Evolutionary conservation across 2,113 vertebrate genomes (phyloP).

Genomic region (Aspidoscelis tigris): DNA sequence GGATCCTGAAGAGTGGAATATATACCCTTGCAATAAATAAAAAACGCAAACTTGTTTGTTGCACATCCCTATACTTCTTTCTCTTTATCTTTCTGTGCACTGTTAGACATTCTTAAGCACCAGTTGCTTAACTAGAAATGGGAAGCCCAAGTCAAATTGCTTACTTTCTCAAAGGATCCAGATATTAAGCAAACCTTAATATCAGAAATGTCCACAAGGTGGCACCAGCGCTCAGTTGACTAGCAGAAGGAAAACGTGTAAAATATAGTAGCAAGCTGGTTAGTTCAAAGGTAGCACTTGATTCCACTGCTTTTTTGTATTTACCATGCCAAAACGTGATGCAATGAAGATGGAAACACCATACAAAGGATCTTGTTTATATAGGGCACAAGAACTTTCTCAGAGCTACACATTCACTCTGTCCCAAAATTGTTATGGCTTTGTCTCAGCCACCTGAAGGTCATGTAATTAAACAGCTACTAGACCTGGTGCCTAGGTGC

Average conservation of each 20-base stretch:
- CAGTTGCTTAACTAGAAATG: neutral
- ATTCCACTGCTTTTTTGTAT: neutral
- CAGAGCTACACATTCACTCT: neutral
- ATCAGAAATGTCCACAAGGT: conserved; percentile 23
- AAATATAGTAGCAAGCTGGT: neutral
- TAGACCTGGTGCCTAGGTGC: too few relatives aligned
- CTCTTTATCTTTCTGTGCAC: neutral
- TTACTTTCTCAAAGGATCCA: neutral
- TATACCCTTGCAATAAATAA: too few relatives aligned
- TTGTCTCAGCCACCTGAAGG: neutral
- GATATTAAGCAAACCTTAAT: neutral
- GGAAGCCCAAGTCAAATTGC: neutral
- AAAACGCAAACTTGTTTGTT: too few relatives aligned
- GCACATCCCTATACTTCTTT: too few relatives aligned
- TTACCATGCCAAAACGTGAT: neutral
- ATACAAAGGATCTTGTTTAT: neutral
- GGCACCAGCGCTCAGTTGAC: conserved; percentile 13
- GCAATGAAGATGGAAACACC: neutral
- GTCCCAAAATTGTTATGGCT: neutral
- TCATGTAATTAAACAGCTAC: too few relatives aligned
- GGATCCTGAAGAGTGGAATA: too few relatives aligned
- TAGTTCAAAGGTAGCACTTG: neutral
- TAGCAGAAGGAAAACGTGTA: neutral
- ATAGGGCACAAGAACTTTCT: neutral
- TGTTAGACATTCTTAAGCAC: neutral